Percentiles rank a stretch among this genome's conserved stretches.
phyloP scores from a whole-genome alignment of 2,113 vertebrate species.

The Lampris megalopsis region DNA sequence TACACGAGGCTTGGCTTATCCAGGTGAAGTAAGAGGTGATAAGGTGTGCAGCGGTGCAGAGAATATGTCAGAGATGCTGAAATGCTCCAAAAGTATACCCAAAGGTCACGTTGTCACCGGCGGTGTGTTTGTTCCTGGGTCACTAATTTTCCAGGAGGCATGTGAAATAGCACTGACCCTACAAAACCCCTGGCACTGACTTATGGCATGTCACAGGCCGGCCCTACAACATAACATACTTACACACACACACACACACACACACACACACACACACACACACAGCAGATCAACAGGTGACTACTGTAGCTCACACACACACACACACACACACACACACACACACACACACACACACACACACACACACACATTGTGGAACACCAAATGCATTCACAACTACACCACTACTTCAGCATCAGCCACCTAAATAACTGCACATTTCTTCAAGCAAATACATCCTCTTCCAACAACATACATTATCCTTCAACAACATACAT shows the following conservation, averaged over 20 bases:
- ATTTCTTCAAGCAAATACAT: background rate
- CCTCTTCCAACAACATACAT: too few relatives aligned
- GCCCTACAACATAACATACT: conserved; percentile 58
- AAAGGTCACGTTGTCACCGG: conserved; percentile 31
- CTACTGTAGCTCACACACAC: conserved; percentile 27
- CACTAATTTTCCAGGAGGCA: conserved; percentile 73
- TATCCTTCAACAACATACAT: too few relatives aligned
- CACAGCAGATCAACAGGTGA: conserved; percentile 41
- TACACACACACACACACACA: conserved; percentile 35
- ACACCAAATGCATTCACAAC: background rate
- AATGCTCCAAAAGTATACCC: conserved; percentile 12
- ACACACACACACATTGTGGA: conserved; percentile 1
- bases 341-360: conserved; percentile 6
- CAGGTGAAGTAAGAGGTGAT: too few relatives aligned
- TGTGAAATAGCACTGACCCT: conserved; percentile 79
- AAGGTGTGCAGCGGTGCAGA: too few relatives aligned
- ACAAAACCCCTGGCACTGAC: conserved; percentile 68
- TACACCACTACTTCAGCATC: conserved; percentile 3
- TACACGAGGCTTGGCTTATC: too few relatives aligned
- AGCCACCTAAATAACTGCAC: background rate
- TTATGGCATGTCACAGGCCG: conserved; percentile 78
- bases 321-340: conserved; percentile 3
- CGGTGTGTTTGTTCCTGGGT: conserved; percentile 56
- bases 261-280: conserved; percentile 5
- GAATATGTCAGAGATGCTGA: too few relatives aligned